Base-by-base conservation (phyloP, 2,797 vertebrate genomes). In the Channa striata region DNA sequence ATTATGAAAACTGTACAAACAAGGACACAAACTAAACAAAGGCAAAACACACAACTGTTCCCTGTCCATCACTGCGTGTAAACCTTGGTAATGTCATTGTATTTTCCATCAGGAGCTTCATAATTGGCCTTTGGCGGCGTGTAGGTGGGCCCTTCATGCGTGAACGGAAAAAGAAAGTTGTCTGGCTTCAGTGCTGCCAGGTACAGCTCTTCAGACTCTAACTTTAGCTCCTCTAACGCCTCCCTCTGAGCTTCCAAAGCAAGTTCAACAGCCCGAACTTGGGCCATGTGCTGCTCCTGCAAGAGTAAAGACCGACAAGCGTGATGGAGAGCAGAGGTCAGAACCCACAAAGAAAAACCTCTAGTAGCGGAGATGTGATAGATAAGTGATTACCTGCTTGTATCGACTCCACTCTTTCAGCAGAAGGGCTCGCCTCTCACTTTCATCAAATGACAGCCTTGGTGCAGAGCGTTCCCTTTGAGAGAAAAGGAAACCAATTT, bases 101-200 rank as follows among this genome's bases (percentile, higher is more conserved):
- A 97, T 86, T 95, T 98, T 37, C 98, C 97, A 17, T 98, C 97
- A 0, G 97, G 97, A 10, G 97, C 93, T 3, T 97, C 93, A 0
- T 98, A 95, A 9, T 83, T 88, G 19, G 87, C 33, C 11, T 93
- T 75, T 0, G 96, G 93, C 0, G 98, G 96, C 0, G 96, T 97
- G 76, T 96, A 82, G 44, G 63, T 37, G 5, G 96, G 97, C 13
- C 97, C 97, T 7, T 97, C 83, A 2, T 77, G 94, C 78, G 93
- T 87, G 30, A 97, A 95, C 9, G 97, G 97, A 73, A 99, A 90
- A 0, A 98, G 75, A 48, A 20, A 56, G 0, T 69, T 68, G 3
- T 99, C 97, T 63, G 95, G 92, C n/a, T 72, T 92, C 68, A 96
- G 64, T 0, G 97, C 97, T 13, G 95, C 96, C 20, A 82, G 76